Evolutionary conservation across 2,888 invertebrate genomes (phyloP).

Genomic region (Oeneis ivallda): DNA sequence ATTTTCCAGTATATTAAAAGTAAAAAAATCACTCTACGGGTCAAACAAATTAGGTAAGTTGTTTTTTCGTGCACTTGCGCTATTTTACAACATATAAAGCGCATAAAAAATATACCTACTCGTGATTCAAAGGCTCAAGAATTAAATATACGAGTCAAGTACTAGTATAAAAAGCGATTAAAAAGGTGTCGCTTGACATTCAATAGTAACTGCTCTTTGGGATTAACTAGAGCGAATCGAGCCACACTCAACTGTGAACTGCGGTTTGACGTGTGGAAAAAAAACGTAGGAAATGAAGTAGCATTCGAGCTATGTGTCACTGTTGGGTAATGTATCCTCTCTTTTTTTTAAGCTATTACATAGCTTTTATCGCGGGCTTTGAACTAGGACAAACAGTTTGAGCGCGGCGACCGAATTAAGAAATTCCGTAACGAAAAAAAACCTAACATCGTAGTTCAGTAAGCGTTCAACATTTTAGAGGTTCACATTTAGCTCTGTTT

Average conservation of each 20-base stretch:
- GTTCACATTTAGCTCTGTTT: too few species aligned
- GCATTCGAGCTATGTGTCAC: background rate
- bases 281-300: background rate
- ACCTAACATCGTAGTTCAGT: too few species aligned
- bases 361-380: too few species aligned
- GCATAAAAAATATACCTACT: background rate
- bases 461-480: too few species aligned
- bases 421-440: too few species aligned
- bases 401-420: too few species aligned
- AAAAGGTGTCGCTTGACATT: constrained; percentile 17
- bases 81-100: background rate
- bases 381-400: too few species aligned
- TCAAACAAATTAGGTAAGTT: too few species aligned
- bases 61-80: background rate
- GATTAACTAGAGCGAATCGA: constrained; percentile 22
- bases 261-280: background rate
- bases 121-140: background rate
- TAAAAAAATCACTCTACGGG: too few species aligned
- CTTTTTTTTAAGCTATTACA: too few species aligned
- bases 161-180: constrained; percentile 10
- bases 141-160: constrained; percentile 6
- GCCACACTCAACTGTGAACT: constrained; percentile 21
- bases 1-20: too few species aligned
- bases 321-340: background rate
- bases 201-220: constrained; percentile 23